A percentile compares a stretch with the other conserved stretches of the same genome.
These are phyloP conservation scores for Axinella damicornis DNA, from an alignment of 37 sponge, comb jelly and placozoan genomes.

Conservation along the genomic window DNA sequence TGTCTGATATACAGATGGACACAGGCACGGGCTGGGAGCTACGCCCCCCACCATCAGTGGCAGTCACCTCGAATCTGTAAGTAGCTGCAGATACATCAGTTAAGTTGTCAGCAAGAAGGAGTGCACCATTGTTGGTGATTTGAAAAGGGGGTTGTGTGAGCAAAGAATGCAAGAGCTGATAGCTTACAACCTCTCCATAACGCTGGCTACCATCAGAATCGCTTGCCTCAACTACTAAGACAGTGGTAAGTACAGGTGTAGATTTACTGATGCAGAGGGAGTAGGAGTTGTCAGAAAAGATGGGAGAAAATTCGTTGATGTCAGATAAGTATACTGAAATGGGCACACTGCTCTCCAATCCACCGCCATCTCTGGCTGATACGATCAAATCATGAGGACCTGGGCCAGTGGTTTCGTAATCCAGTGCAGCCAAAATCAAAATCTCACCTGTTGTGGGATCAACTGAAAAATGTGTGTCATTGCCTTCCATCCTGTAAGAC, in stretches of 20 bases:
- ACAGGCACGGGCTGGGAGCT: slow-evolving; percentile 50
- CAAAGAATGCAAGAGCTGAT: neutral
- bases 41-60: slow-evolving; percentile 50
- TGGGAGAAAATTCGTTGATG: slow-evolving; percentile 66
- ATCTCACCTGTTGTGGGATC: slow-evolving; percentile 45
- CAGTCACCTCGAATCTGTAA: slow-evolving; percentile 50
- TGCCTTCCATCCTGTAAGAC: neutral
- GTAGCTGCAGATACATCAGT: neutral
- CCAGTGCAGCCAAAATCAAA: slow-evolving; percentile 13
- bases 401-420: slow-evolving; percentile 44
- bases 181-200: slow-evolving; percentile 37
- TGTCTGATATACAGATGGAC: slow-evolving; percentile 21
- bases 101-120: slow-evolving; percentile 17
- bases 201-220: slow-evolving; percentile 40
- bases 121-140: slow-evolving; percentile 17
- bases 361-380: slow-evolving; percentile 49
- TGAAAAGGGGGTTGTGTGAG: slow-evolving; percentile 9
- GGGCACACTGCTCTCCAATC: slow-evolving; percentile 2
- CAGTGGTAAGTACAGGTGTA: slow-evolving; percentile 10
- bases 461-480: slow-evolving; percentile 21
- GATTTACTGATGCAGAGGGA: slow-evolving; percentile 24
- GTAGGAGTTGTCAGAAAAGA: slow-evolving; percentile 35
- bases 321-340: slow-evolving; percentile 17
- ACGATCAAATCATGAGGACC: neutral
- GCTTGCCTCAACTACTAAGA: slow-evolving; percentile 29